Conservation (phyloP, 2,888 invertebrate species). For the Eristalis intricaria region DNA sequence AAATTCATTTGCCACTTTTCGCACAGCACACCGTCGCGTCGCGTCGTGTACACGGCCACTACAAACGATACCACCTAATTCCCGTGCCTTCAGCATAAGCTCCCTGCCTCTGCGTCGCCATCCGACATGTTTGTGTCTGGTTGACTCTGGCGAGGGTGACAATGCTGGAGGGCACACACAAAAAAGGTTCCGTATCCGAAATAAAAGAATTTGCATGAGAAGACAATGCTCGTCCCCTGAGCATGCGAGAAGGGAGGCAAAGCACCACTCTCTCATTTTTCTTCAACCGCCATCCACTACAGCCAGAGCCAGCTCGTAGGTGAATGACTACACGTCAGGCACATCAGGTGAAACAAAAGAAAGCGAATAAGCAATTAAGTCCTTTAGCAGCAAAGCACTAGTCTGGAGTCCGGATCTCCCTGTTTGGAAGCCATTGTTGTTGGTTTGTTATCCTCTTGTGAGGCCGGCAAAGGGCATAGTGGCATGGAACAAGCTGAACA, state of each 20-base stretch:
- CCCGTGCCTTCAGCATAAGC: slow-evolving; percentile 41
- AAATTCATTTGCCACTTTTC: slow-evolving; percentile 68
- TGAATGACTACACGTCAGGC: slow-evolving; percentile 25
- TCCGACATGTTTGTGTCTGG: not conserved
- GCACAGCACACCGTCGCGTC: slow-evolving; percentile 27
- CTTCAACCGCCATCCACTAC: slow-evolving; percentile 12
- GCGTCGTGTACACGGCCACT: slow-evolving; percentile 37
- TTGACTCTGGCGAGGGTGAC: not conserved
- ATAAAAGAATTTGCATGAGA: slow-evolving; percentile 69
- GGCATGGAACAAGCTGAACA: slow-evolving; percentile 21
- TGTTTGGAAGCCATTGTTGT: slow-evolving; percentile 57
- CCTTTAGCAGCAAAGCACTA: slow-evolving; percentile 63
- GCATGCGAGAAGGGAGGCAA: slow-evolving; percentile 44
- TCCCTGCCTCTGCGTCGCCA: not conserved
- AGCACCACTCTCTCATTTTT: not conserved
- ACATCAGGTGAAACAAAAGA: slow-evolving; percentile 54
- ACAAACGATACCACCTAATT: slow-evolving; percentile 64
- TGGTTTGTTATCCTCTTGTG: slow-evolving; percentile 62
- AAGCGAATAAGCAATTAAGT: slow-evolving; percentile 71
- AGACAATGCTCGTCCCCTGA: slow-evolving; percentile 56
- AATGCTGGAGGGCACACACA: slow-evolving; percentile 1
- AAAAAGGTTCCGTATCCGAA: slow-evolving; percentile 40
- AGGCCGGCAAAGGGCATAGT: slow-evolving; percentile 36
- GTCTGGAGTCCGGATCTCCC: slow-evolving; percentile 39
- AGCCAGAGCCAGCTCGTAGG: not conserved